Base-by-base conservation (phyloP, 1,140 invertebrate genomes). In the Triops cancriformis region DNA sequence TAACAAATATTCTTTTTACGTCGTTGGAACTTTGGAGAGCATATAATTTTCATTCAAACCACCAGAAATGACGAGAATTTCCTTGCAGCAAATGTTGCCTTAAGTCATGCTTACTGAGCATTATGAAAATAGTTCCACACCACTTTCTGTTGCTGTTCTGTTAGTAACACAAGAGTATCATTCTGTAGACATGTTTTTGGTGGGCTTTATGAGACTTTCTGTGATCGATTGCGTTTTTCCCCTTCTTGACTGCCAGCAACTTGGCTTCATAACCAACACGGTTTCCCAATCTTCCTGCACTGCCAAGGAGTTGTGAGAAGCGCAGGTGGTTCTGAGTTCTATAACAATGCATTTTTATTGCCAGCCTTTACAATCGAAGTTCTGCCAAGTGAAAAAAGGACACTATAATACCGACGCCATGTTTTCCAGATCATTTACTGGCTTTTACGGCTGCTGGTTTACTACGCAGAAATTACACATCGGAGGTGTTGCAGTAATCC, bases 151-250 rank as follows among this genome's bases (percentile, higher is more conserved):
- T 37, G 31, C 31, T 37, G 7, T 7, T 37, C 7, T 37, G 2
- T 37, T 7, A 37, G 31, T 37, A 37, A 37, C 31, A 7, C n/a
- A 37, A 7, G 2, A 37, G 31, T 37, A 37, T 4, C 7, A 37
- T 14, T 18, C 10, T 18, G 51, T 64, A n/a, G 14, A 64, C 14
- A n/a, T 64, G 11, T 64, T 64, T 64, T 18, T 9, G 14, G 51
- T 64, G 18, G 6, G 14, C 9, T 10, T 64, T 6, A 23, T 18
- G 23, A 64, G 51, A 64, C 10, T 64, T 23, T 9, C 51, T 64
- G 51, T 64, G 51, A 64, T 64, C 51, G 51, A 64, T 64, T 64
- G 51, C 51, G 18, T 37, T 37, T 45, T 64, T 64, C 51, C 51
- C 51, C 23, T 64, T 64, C 18, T 64, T 64, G 51, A 64, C 51